Evolutionary conservation across 1,140 invertebrate species (phyloP), one percentile per base, ranked within the genome.

Genomic region (Drosophila mojavensis): DNA sequence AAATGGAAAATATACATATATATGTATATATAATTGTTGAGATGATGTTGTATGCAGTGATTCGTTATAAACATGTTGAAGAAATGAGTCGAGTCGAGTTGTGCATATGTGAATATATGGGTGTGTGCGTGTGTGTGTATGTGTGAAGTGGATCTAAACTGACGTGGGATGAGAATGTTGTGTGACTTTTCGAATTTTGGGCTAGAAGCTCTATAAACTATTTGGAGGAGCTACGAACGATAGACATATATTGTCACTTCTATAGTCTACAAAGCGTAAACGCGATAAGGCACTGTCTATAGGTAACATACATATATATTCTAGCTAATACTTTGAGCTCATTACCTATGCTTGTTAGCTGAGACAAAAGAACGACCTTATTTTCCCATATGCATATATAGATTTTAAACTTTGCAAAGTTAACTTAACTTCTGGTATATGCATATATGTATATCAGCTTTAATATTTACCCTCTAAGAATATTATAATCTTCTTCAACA

Each of bases 71-170:
- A 15, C n/a, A 58, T 62, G 11, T 47, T 17, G 5, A 63, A 41
- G 50, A 69, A 55, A 63, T 69, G 43, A 60, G 47, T 45, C 39
- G 48, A 56, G 4, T 30, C 4, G 28, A 30, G 62, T 45, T 26
- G 17, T 61, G 30, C 67, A 68, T 66, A 24, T 24, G 20, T 65
- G 75, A 43, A 68, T 78, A 59, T 60, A 11, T 51, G 41, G 43
- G 33, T 36, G 7, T 3, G 33, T 36, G 33, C 0, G 5, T 30
- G 28, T 5, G 28, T 30, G 26, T 28, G 74, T 17, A 15, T 54
- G 50, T 55, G 50, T 78, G 58, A 51, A 51, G 50, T 51, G 50
- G 5, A 30, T 28, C 26, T 76, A 66, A 75, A 36, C 65, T 67
- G 67, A 36, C 30, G 56, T 80, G 71, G 10, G 33, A 39, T 11